Base-by-base conservation (phyloP, 2,113 vertebrate genomes). In the Cygnus atratus region DNA sequence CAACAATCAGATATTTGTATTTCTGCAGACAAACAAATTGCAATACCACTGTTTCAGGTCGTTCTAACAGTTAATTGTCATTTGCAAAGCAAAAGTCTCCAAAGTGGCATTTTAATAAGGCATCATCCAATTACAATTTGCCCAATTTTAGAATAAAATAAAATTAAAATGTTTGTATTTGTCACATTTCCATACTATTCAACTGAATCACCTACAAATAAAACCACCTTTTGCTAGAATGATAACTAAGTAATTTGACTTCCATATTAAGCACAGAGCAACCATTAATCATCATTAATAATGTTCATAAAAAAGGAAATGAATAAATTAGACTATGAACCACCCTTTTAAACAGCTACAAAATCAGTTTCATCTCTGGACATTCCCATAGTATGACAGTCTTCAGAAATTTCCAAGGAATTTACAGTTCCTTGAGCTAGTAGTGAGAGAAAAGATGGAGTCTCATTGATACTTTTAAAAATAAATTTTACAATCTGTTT, bases 181-280 rank as follows among this genome's bases (percentile, higher is more conserved):
- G 37, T 76, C 90, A 54, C 3, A 73, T 76, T 88, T 78, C 54
- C 24, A 41, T 54, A 44, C 8, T 48, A 11, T 48, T 87, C 33
- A 57, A 18, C 18, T 37, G 68, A 83, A 72, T 46, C 2, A 80
- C 29, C 25, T 80, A 66, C 37, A 88, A 84, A 76, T 55, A 68
- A 0, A 55, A 84, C 63, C 48, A 58, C n/a, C 8, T 79, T 66
- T 43, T 25, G 24, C 54, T 65, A 62, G 37, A 77, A 41, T 29
- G 67, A 25, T 59, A 67, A 58, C 21, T 61, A 72, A 62, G 19
- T 79, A 81, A 90, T 75, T 4, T 88, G 85, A 63, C 52, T 78
- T 96, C 52, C 80, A 75, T 37, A 88, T 43, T 39, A 68, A 88
- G 43, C 44, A 86, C 44, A 86, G 80, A 92, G 44, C 46, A 96